Base-by-base conservation (phyloP, 2,888 invertebrate genomes). In the Cryptocheilus praepositus region DNA sequence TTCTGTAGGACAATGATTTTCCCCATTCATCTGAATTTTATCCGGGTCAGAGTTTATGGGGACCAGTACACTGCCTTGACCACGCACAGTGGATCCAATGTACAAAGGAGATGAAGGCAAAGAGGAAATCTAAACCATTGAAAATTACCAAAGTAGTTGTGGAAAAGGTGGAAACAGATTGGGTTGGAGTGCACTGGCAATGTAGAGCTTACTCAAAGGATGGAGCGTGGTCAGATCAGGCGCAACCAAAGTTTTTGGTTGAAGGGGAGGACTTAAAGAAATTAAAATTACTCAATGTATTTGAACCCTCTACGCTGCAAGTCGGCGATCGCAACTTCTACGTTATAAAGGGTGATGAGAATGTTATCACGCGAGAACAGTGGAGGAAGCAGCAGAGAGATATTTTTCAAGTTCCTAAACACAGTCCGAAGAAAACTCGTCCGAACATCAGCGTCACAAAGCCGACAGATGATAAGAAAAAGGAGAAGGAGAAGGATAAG, bases 281-380 rank as follows among this genome's bases (percentile, higher is more conserved):
- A 81, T 90, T 98, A 59, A 95, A 95, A 86, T 91, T 95, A 73
- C 89, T 98, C 72, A 96, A 96, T 85, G 94, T 96, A 64, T 96
- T 96, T 83, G 95, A 95, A 86, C 94, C 96, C 51, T 95, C 95
- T 86, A 95, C 95, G 76, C 91, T 96, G 77, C 97, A 98, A 90
- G 94, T 98, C 53, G 95, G 96, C 63, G 97, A 98, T 89, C 92
- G 96, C 71, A 95, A 94, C 89, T 94, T 95, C 89, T 93, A 98
- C 85, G 93, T 93, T 65, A 92, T 96, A 78, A 92, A 93, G 67
- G 91, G 93, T 11, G 92, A 92, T 77, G 97, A 98, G 90, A 91
- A 92, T 44, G 91, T 95, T 69, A 88, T 95, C 64, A 94, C 93
- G 75, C 93, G 94, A 84, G 93, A 93, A 73, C 93, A 94, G 74